Base-by-base conservation (phyloP, 1,140 invertebrate genomes). In the Drosophila lacertosa region DNA sequence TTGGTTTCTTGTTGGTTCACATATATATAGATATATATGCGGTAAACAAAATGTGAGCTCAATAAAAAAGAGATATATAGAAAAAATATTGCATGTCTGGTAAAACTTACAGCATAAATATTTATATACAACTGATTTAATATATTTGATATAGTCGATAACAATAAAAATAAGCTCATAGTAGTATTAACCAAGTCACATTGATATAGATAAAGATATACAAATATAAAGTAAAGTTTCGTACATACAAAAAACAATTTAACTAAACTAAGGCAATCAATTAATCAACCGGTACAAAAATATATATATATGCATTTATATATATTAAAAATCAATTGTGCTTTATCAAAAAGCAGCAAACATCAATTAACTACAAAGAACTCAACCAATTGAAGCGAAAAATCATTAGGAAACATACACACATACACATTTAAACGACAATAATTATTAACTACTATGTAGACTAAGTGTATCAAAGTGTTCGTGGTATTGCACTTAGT, bases 111-210 rank as follows among this genome's bases (percentile, higher is more conserved):
- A 50, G 47, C 53, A 53, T 66, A 51, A 62, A 63, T 69, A 78
- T 67, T 58, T 84, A 80, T 82, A 70, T 88, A 88, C 82, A 88
- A 88, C 73, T 81, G 73, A 88, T 81, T 77, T 64, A 0, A 74
- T 74, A 82, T 81, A 86, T 77, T 66, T 76, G 29, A 88, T 72
- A 75, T 55, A 84, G 81, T 86, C 64, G 42, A 74, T 86, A 88
- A 86, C 77, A 88, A 84, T 81, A 74, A 88, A 86, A 71, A 86
- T 77, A 86, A 88, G 81, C 81, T 81, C 77, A 69, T 79, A 65
- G 62, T 68, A 48, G 53, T 44, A 54, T 68, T 65, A 78, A 78
- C 60, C 67, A 80, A 80, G 71, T 80, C 77, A 82, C 78, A 74
- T 82, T 63, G 74, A 73, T 73, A 75, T 80, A 70, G 44, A 58